Base-by-base conservation (phyloP, 2,888 invertebrate species). In the Melikaiella ostensackeni region DNA sequence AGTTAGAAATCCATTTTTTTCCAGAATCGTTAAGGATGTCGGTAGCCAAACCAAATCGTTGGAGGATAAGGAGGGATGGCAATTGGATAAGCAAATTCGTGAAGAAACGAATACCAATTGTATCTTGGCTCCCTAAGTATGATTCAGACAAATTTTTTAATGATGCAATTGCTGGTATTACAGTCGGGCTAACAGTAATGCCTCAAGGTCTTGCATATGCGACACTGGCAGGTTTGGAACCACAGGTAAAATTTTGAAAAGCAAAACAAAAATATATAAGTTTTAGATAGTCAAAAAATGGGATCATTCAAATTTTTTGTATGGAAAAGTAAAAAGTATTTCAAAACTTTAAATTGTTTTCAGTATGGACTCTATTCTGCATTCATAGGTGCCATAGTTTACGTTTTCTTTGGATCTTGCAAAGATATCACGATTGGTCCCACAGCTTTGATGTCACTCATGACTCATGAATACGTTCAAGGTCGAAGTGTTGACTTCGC, bases 331-430 rank as follows among this genome's bases (percentile, higher is more conserved):
- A n/a, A 70, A 50, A 33, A 27, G 30, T 7, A 33, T 5, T 57
- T 1, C 11, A n/a, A 33, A 62, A 33, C 19, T n/a, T 46, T n/a
- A 4, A 19, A 5, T 61, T 35, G 62, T 70, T 83, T 79, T 21
- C 93, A 98, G 97, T 98, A 97, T 92, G 98, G 98, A 4, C 93
- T 99, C 74, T 98, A 98, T 92, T 98, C 98, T 0, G 96, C 98
- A 1, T 98, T 98, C 92, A 94, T 98, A 92, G 98, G 98, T 1
- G 98, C 98, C 88, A 96, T 98, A 91, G 94, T 98, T 57, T 99
- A 98, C 92, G 95, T 96, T 74, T 91, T 98, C 79, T 95, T 98
- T 85, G 98, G 98, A 35, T 97, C 97, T 73, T 96, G 96, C 89
- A 96, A 96, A 84, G 96, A 97, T 89, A 96, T 97, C 77, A 96